phyloP scores from a whole-genome alignment of 2,888 invertebrate species.

The Limnephilus rhombicus region DNA sequence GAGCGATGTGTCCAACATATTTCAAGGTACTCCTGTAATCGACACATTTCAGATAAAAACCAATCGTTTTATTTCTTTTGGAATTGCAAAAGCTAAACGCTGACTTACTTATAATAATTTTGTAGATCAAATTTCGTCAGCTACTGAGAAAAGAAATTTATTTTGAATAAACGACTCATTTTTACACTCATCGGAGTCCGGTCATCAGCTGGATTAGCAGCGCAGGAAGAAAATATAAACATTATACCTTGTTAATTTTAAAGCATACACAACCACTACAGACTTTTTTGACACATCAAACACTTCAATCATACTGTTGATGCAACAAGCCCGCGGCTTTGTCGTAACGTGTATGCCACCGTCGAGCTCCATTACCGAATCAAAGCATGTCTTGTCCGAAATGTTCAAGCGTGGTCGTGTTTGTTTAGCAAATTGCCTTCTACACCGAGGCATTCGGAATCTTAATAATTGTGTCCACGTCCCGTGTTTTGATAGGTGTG shows the following conservation, averaged over 20 bases:
- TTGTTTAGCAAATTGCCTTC: conserved; percentile 37
- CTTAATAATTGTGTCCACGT: conserved; percentile 29
- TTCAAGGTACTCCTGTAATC: too few species aligned
- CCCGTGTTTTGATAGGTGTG: neutral
- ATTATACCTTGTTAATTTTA: neutral
- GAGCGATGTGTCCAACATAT: neutral
- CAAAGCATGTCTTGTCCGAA: neutral
- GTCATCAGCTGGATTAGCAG: neutral
- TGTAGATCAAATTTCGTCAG: neutral
- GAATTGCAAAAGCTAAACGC: neutral
- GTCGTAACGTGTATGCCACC: neutral
- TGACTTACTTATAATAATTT: neutral
- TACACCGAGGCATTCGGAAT: neutral
- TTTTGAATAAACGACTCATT: neutral
- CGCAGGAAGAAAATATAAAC: neutral
- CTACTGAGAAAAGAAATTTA: neutral
- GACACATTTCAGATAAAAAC: neutral
- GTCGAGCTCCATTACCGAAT: neutral
- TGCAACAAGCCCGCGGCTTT: neutral
- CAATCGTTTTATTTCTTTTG: neutral
- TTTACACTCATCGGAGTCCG: neutral
- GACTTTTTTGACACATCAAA: neutral
- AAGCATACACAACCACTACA: neutral
- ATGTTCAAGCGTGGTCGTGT: conserved; percentile 28
- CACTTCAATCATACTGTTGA: neutral